Percentiles rank a stretch among this genome's conserved stretches.
Evolutionary conservation across 2,888 invertebrate genomes (phyloP).

Genomic region (Nomada goodeniana): DNA sequence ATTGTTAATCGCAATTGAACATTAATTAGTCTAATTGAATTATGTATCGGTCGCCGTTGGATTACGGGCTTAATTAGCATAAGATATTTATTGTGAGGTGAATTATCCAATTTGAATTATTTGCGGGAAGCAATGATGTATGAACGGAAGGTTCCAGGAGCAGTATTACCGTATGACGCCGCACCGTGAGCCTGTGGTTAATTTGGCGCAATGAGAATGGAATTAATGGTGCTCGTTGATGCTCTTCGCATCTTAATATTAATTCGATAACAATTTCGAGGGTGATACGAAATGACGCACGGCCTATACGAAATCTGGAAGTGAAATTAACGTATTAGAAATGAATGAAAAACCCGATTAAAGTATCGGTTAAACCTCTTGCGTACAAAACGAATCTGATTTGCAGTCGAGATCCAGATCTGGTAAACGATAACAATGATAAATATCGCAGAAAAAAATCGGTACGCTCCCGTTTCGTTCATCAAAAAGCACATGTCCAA

Average conservation of each 20-base stretch:
- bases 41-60: constrained; percentile 47
- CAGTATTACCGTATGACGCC: constrained; percentile 25
- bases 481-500: neutral
- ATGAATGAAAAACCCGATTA: too few species aligned
- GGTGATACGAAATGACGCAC: neutral
- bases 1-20: constrained; percentile 62
- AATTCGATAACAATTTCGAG: too few species aligned
- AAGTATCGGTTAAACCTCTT: too few species aligned
- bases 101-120: constrained; percentile 63
- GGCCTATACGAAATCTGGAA: neutral
- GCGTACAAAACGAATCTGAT: neutral
- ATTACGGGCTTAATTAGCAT: constrained; percentile 61
- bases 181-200: constrained; percentile 19
- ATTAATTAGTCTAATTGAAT: constrained; percentile 64
- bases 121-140: constrained; percentile 56
- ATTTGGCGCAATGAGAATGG: constrained; percentile 32
- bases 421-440: neutral
- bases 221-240: constrained; percentile 11
- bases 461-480: neutral
- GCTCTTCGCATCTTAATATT: neutral
- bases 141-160: constrained; percentile 19
- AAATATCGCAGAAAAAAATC: neutral
- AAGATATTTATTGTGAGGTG: constrained; percentile 57
- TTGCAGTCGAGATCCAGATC: neutral
- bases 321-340: neutral